Conservation (phyloP, 1,140 invertebrate genomes). For the Radopholus similis region DNA sequence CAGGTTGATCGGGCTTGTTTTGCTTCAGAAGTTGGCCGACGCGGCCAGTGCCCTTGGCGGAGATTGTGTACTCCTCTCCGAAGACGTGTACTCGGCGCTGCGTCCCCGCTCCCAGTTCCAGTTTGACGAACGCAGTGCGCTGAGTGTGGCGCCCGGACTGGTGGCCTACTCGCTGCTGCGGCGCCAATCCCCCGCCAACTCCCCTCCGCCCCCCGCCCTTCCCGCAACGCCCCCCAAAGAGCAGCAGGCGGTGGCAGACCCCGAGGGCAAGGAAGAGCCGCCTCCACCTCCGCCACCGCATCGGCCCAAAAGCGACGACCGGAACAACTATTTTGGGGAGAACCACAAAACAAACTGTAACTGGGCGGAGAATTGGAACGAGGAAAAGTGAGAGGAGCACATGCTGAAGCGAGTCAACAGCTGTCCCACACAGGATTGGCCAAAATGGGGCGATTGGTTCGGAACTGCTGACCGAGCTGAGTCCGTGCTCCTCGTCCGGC, state of each 20-base stretch:
- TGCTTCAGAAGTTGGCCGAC: conserved; percentile 37
- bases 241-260: not conserved
- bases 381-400: not conserved
- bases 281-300: not conserved
- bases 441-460: not conserved
- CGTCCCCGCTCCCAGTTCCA: conserved; percentile 48
- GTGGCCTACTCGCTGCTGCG: conserved; percentile 24
- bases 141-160: conserved; percentile 34
- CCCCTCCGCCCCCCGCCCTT: not conserved
- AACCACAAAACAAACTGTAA: not conserved
- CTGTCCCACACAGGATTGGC: not conserved
- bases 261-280: not conserved
- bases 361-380: not conserved
- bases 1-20: not conserved
- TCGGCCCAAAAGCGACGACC: not conserved
- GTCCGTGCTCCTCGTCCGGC: conserved; percentile 21
- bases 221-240: not conserved
- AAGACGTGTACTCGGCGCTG: conserved; percentile 55
- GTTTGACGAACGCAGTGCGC: conserved; percentile 46
- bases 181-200: not conserved
- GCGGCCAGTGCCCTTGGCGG: conserved; percentile 30
- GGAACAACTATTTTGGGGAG: not conserved
- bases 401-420: not conserved
- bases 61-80: conserved; percentile 46
- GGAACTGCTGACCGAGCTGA: not conserved